Conservation (phyloP, 2,888 invertebrate genomes). For the Hypolimnas misippus region DNA sequence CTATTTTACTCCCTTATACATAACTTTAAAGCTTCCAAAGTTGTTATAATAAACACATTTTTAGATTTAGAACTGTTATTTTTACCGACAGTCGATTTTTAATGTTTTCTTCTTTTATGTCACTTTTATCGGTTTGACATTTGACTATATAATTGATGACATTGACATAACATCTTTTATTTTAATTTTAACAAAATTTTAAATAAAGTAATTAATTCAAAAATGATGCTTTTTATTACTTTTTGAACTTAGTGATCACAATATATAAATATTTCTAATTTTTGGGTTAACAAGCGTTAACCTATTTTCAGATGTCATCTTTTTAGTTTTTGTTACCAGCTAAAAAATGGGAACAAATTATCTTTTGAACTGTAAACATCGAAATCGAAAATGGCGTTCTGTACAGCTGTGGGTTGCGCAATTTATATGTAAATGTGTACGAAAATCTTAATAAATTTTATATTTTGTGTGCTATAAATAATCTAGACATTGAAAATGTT, state of each 20-base stretch:
- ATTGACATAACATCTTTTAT: background rate
- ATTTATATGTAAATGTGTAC: constrained; percentile 80
- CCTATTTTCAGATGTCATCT: background rate
- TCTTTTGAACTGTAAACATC: constrained; percentile 54
- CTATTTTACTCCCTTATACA: constrained; percentile 43
- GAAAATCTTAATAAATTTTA: constrained; percentile 65
- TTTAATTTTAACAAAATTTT: too few relatives aligned
- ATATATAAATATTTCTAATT: too few relatives aligned
- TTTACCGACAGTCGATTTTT: constrained; percentile 31
- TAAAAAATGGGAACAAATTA: constrained; percentile 19
- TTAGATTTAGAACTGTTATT: constrained; percentile 65
- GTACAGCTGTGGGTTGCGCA: constrained; percentile 83
- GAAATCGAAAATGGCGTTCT: constrained; percentile 77
- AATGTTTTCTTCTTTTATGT: constrained; percentile 37
- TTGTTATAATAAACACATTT: constrained; percentile 57
- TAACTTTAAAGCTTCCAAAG: constrained; percentile 50
- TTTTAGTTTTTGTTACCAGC: constrained; percentile 7
- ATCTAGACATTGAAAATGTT: constrained; percentile 59
- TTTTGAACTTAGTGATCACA: too few relatives aligned
- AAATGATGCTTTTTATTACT: too few relatives aligned
- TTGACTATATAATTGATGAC: constrained; percentile 8
- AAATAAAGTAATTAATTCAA: too few relatives aligned
- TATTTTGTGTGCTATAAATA: constrained; percentile 62
- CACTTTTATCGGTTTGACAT: background rate
- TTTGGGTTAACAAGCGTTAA: too few relatives aligned